Percentiles rank a stretch among this genome's conserved stretches.
phyloP scores from a whole-genome alignment of 2,113 vertebrate genomes.

The Sterrhoptilus dennistouni region DNA sequence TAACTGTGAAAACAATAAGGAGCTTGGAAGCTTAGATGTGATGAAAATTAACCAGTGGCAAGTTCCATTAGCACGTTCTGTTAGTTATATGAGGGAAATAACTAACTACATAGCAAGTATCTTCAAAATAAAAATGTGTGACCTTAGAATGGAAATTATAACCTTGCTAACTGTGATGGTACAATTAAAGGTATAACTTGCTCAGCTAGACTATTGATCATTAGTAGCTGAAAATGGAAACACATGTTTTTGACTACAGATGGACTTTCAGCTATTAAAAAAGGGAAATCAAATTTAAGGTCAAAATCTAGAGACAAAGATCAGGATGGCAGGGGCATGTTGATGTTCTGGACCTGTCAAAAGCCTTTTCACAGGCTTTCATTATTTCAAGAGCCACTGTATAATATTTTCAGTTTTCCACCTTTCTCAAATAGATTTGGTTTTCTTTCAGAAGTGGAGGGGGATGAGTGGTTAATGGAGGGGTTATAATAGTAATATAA shows the following conservation, averaged over 20 bases:
- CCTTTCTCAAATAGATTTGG: neutral
- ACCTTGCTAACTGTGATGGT: neutral
- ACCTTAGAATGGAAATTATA: constrained; percentile 39
- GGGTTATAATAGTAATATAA: neutral
- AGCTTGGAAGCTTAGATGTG: neutral
- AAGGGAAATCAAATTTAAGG: neutral
- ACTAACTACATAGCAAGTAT: neutral
- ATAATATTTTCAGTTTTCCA: neutral
- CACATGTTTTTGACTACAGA: neutral
- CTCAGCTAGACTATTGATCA: neutral
- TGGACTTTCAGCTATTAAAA: neutral
- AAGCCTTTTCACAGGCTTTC: neutral
- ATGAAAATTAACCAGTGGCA: neutral
- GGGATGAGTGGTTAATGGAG: neutral
- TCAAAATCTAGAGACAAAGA: neutral
- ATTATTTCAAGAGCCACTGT: neutral
- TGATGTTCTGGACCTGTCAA: neutral
- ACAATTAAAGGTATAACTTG: neutral
- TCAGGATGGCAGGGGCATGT: neutral
- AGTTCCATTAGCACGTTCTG: neutral
- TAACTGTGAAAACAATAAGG: neutral
- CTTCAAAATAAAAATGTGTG: neutral
- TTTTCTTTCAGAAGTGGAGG: neutral
- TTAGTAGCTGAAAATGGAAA: neutral
- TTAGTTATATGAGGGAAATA: neutral